Conservation (phyloP, 2,888 invertebrate genomes). For the Lasioglossum morio region DNA sequence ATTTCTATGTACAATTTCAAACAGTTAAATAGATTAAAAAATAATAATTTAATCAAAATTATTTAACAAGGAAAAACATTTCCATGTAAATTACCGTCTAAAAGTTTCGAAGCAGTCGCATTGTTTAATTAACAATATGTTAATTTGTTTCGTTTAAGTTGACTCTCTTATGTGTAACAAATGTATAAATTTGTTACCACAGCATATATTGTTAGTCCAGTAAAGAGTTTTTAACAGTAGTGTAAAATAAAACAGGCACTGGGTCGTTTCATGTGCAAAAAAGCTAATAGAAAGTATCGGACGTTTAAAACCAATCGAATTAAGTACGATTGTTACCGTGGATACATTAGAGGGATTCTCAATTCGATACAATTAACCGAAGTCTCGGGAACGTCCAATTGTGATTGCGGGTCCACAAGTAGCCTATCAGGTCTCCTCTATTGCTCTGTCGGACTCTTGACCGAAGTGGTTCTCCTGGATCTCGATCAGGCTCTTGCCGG, state of each 20-base stretch:
- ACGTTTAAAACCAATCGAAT: background rate
- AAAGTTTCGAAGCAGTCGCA: background rate
- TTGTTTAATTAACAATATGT: background rate
- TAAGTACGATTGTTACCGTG: background rate
- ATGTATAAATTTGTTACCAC: no score
- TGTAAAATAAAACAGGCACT: no score
- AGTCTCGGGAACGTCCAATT: background rate
- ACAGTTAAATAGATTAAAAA: no score
- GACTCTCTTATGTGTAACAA: no score
- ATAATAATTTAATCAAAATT: no score
- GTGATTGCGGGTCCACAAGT: background rate
- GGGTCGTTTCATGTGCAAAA: background rate
- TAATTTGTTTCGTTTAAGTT: no score
- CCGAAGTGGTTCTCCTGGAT: constrained; percentile 73
- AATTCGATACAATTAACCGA: constrained; percentile 4
- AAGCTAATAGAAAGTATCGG: background rate
- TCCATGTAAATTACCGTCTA: background rate
- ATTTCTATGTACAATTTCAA: background rate
- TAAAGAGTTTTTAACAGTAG: no score
- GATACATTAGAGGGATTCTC: background rate
- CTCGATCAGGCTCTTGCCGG: constrained; percentile 73
- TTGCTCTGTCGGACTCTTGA: constrained; percentile 28
- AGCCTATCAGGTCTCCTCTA: constrained; percentile 37
- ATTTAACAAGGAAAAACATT: background rate
- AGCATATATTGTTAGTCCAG: no score